These are phyloP conservation scores for Eristalis intricaria DNA, from an alignment of 2,888 invertebrate species.

Conservation along the genomic window DNA sequence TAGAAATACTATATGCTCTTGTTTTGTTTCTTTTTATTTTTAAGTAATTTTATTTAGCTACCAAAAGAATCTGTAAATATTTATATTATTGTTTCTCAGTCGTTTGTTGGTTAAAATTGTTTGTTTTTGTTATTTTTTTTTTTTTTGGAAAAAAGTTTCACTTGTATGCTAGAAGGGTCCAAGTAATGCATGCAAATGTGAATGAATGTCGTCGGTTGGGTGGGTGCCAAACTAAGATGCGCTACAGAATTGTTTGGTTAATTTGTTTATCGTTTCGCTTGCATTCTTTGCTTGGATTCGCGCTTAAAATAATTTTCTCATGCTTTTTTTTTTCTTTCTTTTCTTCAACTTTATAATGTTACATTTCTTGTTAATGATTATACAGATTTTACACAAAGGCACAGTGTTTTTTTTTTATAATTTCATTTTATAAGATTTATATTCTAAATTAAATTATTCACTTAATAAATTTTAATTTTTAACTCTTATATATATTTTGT, in stretches of 20 bases:
- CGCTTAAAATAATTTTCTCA: not conserved
- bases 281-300: not conserved
- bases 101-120: slow-evolving; percentile 31
- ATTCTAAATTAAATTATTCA: slow-evolving; percentile 26
- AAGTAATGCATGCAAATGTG: not conserved
- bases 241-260: not conserved
- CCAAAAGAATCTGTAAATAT: slow-evolving; percentile 53
- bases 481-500: not conserved
- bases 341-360: not conserved
- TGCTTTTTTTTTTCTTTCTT: not conserved
- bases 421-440: slow-evolving; percentile 4
- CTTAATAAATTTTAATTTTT: slow-evolving; percentile 50
- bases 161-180: not conserved
- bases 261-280: not conserved
- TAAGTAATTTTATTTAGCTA: slow-evolving; percentile 51
- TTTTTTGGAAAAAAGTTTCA: not conserved
- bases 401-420: slow-evolving; percentile 44
- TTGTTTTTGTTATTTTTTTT: slow-evolving; percentile 2
- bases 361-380: slow-evolving; percentile 47
- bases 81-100: slow-evolving; percentile 67
- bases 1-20: slow-evolving; percentile 13
- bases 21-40: not conserved
- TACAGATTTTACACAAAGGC: slow-evolving; percentile 66
- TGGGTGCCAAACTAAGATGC: not conserved
- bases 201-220: not conserved